Conservation (phyloP, 2,113 vertebrate species). For the Tamias sibiricus region DNA sequence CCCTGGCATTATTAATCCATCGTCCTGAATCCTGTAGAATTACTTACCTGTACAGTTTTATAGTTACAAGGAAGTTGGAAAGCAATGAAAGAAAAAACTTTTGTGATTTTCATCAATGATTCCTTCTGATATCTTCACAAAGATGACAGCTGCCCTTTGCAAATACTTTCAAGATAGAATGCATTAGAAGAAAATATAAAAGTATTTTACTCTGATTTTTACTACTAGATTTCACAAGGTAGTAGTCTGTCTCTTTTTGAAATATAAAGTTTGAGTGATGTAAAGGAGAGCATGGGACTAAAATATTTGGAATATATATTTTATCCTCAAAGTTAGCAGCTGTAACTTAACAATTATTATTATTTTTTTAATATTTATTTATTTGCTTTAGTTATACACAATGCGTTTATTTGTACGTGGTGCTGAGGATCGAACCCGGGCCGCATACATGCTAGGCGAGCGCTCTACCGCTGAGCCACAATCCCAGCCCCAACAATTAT, state of each 20-base stretch:
- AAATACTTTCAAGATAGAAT: background rate
- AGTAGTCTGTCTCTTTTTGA: background rate
- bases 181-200: background rate
- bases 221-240: background rate
- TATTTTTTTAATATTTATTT: no score
- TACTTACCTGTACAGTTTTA: background rate
- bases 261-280: background rate
- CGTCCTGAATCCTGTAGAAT: background rate
- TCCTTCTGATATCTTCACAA: background rate
- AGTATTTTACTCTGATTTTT: background rate
- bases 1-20: background rate
- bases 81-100: background rate
- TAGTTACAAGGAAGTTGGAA: background rate
- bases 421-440: no score
- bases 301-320: background rate
- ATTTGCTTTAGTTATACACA: no score
- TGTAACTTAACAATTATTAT: background rate
- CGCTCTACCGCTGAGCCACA: no score
- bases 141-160: background rate
- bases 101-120: background rate
- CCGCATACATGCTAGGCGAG: no score
- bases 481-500: no score
- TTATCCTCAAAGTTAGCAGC: background rate
- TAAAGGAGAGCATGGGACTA: background rate
- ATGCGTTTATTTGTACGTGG: no score